A percentile compares a stretch with the other conserved stretches of the same genome.
phyloP scores from a whole-genome alignment of 2,113 vertebrate genomes.

The Thunnus maccoyii region DNA sequence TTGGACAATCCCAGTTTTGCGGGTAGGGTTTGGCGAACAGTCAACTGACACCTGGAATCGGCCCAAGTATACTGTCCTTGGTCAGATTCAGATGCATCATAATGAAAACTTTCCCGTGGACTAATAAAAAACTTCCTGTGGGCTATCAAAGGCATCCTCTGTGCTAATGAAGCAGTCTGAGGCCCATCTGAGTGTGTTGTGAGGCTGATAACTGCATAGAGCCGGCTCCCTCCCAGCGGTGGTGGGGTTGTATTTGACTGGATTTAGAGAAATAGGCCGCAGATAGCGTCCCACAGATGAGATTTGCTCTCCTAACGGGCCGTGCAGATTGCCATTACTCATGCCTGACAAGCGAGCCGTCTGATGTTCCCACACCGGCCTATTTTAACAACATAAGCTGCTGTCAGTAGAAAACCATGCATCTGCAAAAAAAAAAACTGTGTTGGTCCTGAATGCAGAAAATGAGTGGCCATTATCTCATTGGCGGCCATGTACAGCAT shows the following conservation, averaged over 20 bases:
- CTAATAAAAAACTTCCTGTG: slow-evolving; percentile 10
- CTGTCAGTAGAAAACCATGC: slow-evolving; percentile 57
- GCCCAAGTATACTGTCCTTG: background rate
- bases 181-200: slow-evolving; percentile 16
- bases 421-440: slow-evolving; percentile 24
- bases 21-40: too few relatives aligned
- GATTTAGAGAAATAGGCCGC: slow-evolving; percentile 64
- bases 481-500: background rate
- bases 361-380: slow-evolving; percentile 77
- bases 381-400: slow-evolving; percentile 82
- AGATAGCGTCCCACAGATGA: slow-evolving; percentile 72
- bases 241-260: slow-evolving; percentile 58
- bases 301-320: slow-evolving; percentile 67
- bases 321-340: slow-evolving; percentile 79
- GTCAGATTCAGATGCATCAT: background rate
- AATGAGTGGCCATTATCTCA: slow-evolving; percentile 48
- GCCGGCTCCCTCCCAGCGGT: slow-evolving; percentile 42
- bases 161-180: slow-evolving; percentile 40
- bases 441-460: slow-evolving; percentile 47
- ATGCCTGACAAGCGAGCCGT: slow-evolving; percentile 79
- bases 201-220: slow-evolving; percentile 23
- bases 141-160: background rate
- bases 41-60: background rate
- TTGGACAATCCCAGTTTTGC: too few relatives aligned
- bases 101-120: slow-evolving; percentile 11